Evolutionary conservation across 53 echinoderm and acorn worm species (phyloP).

Genomic region (Paracentrotus lividus): DNA sequence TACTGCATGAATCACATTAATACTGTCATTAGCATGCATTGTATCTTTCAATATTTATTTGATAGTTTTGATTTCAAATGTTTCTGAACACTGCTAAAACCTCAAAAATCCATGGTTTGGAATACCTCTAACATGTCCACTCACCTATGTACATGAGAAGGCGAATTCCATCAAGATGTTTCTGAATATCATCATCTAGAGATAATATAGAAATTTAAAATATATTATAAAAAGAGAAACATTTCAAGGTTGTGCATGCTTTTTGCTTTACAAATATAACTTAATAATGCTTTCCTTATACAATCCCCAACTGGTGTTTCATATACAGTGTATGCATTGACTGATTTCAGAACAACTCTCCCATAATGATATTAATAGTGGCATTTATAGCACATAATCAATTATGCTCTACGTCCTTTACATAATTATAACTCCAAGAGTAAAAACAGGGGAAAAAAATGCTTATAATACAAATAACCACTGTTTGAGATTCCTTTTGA

Average conservation of each 20-base stretch:
- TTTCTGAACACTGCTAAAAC: neutral
- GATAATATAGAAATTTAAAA: neutral
- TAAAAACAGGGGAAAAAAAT: too few relatives aligned
- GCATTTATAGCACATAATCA: too few relatives aligned
- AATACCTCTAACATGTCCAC: neutral
- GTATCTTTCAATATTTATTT: neutral
- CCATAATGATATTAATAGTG: too few relatives aligned
- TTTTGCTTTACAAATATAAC: neutral
- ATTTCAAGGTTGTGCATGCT: neutral
- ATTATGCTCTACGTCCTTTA: too few relatives aligned
- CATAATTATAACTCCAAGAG: too few relatives aligned
- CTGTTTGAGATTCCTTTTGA: too few relatives aligned
- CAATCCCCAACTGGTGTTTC: neutral
- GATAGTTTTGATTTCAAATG: neutral
- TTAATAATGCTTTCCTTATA: neutral
- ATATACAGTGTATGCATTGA: neutral
- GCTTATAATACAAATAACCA: too few relatives aligned
- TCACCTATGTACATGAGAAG: slow-evolving; percentile 87
- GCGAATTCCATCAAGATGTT: slow-evolving; percentile 78
- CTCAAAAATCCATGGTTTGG: neutral
- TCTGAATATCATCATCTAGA: slow-evolving; percentile 24
- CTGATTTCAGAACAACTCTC: too few relatives aligned
- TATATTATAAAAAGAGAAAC: neutral
- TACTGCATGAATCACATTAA: too few relatives aligned
- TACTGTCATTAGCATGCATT: neutral